Base-by-base conservation (phyloP, 2,888 invertebrate species). In the Acleris laterana region DNA sequence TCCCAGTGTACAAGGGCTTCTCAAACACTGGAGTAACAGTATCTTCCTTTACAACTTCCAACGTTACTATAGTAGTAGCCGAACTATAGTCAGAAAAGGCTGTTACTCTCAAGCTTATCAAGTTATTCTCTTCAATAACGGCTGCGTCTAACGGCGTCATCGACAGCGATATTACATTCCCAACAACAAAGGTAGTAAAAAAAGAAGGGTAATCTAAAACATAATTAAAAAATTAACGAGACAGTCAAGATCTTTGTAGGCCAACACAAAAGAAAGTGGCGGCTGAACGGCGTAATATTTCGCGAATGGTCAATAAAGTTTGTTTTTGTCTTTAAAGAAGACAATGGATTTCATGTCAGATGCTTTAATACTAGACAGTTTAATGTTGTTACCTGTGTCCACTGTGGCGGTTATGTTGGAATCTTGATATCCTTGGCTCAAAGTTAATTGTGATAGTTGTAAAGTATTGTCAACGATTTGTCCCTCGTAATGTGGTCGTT, bases 11-110 rank as follows among this genome's bases (percentile, higher is more conserved):
- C 44, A 88, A 68, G 13, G 76, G 69, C 28, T 72, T 74, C 65
- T 80, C 81, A 67, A 90, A 90, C 3, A 81, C 74, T 1, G 89
- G 90, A 0, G 89, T 88, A 2, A 76, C 66, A 19, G 72, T 76
- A 62, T 90, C 90, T 19, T 89, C 81, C 68, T 88, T 88, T 60
- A 89, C 74, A 55, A 90, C 83, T 51, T 85, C 83, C 28, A 90
- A 74, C n/a, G 78, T 79, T 22, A 88, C 80, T 60, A 85, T 71
- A 44, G 85, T 71, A 2, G 73, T 75, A 7, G 84, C 76, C 3
- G 72, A 68, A 69, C 79, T 85, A 49, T 70, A 70, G 13, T 69
- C 75, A 49, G 75, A 80, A 19, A 75, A 74, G 13, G 84, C 89
- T 0, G 74, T 68, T 2, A 90, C 72, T 77, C 82, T 75, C 22